Base-by-base conservation (phyloP, 2,888 invertebrate species). In the Sturmia bella region DNA sequence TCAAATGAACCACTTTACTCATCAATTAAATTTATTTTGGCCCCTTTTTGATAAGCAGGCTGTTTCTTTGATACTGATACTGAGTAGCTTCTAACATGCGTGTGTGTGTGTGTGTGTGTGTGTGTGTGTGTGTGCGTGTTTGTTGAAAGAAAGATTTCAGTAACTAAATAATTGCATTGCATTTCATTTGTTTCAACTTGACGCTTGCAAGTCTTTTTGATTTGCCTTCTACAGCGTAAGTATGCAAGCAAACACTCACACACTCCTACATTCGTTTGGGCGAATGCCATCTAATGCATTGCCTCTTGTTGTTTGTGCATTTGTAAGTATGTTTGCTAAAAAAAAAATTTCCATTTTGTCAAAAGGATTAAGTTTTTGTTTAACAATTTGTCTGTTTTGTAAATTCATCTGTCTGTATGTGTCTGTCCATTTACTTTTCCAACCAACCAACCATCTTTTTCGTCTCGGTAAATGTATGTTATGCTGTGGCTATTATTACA, bases 341-440 rank as follows among this genome's bases (percentile, higher is more conserved):
- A 56, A 69, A 72, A 43, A 76, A 48, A 64, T 32, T 72, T 64
- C 56, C 52, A 66, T 75, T 78, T 78, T 82, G 77, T 78, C 70
- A 78, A 77, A 81, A 82, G 82, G 78, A 82, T 82, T 82, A 78
- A 82, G 54, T 82, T 75, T 32, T 82, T 75, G 41, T 72, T 82
- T 61, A 69, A 78, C 64, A 70, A 59, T 64, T 74, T 59, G 77
- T 64, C 39, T 57, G 19, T 66, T 66, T 39, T 19, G 13, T 7
- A 41, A 15, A 69, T 37, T 17, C 45, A 12, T 50, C 57, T 21
- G 2, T 37, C 37, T 24, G 52, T 43, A 52, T 32, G 45, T 15
- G 54, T 56, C 32, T 48, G 27, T 73, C 48, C 32, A 32, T 7
- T 32, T 32, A 9, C 9, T 32, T 32, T 32, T 3, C 32, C 32